phyloP scores from a whole-genome alignment of 2,797 vertebrate genomes.

The Tiaroga cobitis region DNA sequence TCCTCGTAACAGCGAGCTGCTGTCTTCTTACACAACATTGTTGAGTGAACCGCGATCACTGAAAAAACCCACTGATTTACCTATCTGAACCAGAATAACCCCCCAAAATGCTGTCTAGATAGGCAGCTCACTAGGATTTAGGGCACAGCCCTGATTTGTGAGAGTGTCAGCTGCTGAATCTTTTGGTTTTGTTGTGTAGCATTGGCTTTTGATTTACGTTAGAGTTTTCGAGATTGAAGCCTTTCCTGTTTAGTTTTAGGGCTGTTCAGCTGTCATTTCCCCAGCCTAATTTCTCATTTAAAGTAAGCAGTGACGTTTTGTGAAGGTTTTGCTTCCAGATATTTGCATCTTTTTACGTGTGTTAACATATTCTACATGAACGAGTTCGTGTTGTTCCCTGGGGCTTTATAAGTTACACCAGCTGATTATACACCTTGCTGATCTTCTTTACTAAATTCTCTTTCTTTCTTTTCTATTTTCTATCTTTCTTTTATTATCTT shows the following conservation, averaged over 20 bases:
- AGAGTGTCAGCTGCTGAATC: neutral
- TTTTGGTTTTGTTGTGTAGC: neutral
- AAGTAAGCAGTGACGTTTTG: neutral
- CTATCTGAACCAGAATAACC: neutral
- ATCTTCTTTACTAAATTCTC: too few species aligned
- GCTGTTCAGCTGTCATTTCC: constrained; percentile 14
- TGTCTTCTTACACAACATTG: neutral
- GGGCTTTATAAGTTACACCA: neutral
- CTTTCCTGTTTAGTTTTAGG: neutral
- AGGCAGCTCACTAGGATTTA: neutral
- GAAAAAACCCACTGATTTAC: neutral
- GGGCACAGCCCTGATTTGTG: neutral
- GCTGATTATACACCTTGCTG: neutral
- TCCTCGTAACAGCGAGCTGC: neutral
- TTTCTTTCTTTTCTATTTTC: neutral
- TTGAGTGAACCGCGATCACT: neutral
- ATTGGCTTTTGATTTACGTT: too few species aligned
- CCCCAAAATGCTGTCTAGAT: neutral
- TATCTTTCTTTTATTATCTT: neutral
- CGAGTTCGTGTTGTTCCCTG: neutral
- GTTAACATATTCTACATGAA: neutral
- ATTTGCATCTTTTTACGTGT: neutral
- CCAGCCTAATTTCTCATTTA: neutral
- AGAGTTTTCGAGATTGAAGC: too few species aligned
- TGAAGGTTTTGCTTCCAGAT: neutral